A percentile compares a stretch with the other conserved stretches of the same genome.
Evolutionary conservation across 2,888 invertebrate genomes (phyloP).

Genomic region (Dastarcus helophoroides): DNA sequence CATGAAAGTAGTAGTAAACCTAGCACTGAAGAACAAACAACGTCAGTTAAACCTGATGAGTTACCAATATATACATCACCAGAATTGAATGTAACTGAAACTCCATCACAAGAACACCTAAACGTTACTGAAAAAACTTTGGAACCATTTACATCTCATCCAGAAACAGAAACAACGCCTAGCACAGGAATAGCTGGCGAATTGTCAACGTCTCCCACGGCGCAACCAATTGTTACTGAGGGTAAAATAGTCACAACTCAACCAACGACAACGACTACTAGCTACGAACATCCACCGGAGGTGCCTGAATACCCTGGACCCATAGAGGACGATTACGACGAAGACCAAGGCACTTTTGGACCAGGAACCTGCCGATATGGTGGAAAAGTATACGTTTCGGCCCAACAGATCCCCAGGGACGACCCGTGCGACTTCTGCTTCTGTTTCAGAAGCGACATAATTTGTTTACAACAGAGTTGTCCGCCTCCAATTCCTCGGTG

Average conservation of each 20-base stretch:
- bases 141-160: slow-evolving; percentile 17
- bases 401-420: slow-evolving; percentile 88
- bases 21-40: background rate
- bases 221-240: slow-evolving; percentile 10
- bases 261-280: slow-evolving; percentile 13
- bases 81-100: slow-evolving; percentile 1
- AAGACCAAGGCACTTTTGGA: slow-evolving; percentile 66
- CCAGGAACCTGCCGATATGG: slow-evolving; percentile 88
- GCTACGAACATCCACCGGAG: slow-evolving; percentile 25
- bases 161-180: slow-evolving; percentile 14
- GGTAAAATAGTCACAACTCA: slow-evolving; percentile 5
- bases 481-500: slow-evolving; percentile 88
- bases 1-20: background rate
- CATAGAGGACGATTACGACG: slow-evolving; percentile 58
- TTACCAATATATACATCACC: slow-evolving; percentile 1
- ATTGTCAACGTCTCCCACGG: slow-evolving; percentile 26
- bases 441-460: slow-evolving; percentile 93
- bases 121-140: slow-evolving; percentile 6
- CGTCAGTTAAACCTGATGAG: slow-evolving; percentile 1
- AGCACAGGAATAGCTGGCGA: slow-evolving; percentile 22
- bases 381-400: slow-evolving; percentile 85
- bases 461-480: slow-evolving; percentile 89
- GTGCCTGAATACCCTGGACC: slow-evolving; percentile 30
- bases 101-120: background rate
- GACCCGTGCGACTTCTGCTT: slow-evolving; percentile 95